Base-by-base conservation (phyloP, 2,888 invertebrate genomes). In the Hypercompe scribonia region DNA sequence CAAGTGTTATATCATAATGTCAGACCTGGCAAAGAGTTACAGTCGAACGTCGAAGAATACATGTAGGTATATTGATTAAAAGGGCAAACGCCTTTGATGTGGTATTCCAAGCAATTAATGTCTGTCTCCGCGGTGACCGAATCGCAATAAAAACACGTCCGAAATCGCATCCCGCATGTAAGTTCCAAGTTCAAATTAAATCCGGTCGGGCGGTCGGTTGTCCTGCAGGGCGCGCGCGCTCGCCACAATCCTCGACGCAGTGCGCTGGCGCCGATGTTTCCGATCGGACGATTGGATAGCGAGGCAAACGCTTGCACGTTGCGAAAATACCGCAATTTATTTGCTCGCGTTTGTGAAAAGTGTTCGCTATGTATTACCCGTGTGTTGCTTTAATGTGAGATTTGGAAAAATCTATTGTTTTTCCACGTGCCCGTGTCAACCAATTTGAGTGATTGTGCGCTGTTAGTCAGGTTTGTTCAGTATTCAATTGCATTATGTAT, bases 111-210 rank as follows among this genome's bases (percentile, higher is more conserved):
- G 89, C 90, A 91, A 92, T 93, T 92, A 89, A 86, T 84, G 84
- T 85, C 84, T 81, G 81, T 84, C 81, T 86, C 85, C 84, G 88
- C 87, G 82, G 80, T 86, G 88, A 86, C 88, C 86, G 86, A 88
- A 87, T 78, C 86, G 87, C 88, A 93, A 91, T 91, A 92, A 93
- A 91, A 92, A 91, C 88, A 90, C 81, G 85, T 87, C 85, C 84
- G 84, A 90, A 91, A 90, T 90, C 83, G 90, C 90, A 91, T 90
- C 92, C 90, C 89, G 90, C 86, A 86, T 89, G 85, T 84, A 81
- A 87, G 88, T 90, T 90, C 88, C 89, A 93, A 92, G 91, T 93
- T 93, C 91, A 90, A 92, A 92, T 92, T 92, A 91, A 92, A 90
- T 87, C 81, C 83, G 87, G 15, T 87, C 86, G 80, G 79, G 68